Evolutionary conservation across 2,797 vertebrate genomes (phyloP).

Genomic region (Eleutherodactylus coqui): DNA sequence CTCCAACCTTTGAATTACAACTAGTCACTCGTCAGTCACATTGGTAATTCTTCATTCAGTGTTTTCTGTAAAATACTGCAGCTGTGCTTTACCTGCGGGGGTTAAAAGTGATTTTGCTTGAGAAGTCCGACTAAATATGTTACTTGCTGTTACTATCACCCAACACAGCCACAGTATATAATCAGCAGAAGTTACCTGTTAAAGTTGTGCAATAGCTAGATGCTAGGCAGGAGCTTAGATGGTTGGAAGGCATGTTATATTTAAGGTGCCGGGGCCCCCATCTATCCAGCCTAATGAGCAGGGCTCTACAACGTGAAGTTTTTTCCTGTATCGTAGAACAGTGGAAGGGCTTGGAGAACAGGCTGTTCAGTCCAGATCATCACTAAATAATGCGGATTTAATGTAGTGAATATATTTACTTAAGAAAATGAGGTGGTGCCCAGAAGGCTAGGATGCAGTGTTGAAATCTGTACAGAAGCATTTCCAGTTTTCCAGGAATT

Average conservation of each 20-base stretch:
- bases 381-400: not conserved
- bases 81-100: no score
- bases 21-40: not conserved
- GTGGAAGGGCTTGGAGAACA: not conserved
- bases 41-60: not conserved
- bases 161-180: no score
- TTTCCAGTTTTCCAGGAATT: conserved; percentile 6
- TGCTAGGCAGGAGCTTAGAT: no score
- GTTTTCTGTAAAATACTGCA: not conserved
- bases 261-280: not conserved
- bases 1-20: not conserved
- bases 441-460: not conserved
- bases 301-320: not conserved
- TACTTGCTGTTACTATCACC: not conserved
- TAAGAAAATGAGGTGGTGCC: not conserved
- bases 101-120: no score
- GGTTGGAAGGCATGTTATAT: no score
- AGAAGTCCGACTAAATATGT: not conserved
- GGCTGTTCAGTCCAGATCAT: not conserved
- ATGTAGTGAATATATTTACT: no score
- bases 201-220: no score
- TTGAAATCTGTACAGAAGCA: not conserved
- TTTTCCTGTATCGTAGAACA: not conserved
- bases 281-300: not conserved
- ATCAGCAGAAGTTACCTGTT: no score